Evolutionary conservation across 2,888 invertebrate species (phyloP), one percentile per base, ranked within the genome.

Genomic region (Mythimna lalbum): DNA sequence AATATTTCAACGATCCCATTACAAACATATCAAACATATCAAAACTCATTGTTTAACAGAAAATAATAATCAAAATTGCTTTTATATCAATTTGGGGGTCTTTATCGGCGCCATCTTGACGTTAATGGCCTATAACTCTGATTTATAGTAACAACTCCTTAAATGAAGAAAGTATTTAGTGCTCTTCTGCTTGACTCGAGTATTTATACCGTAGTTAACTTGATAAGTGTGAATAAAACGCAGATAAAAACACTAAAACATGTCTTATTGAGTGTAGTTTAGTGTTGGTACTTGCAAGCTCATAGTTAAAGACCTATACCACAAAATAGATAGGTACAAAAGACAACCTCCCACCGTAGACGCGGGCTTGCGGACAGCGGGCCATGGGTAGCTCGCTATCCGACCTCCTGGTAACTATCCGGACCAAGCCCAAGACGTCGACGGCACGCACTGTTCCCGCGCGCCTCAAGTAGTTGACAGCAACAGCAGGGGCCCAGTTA

Each of bases 71-170:
- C 64, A 56, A 21, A 70, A 76, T 83, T 47, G 68, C 76, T 80
- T 80, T 66, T 66, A 69, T 83, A 83, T 81, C 83, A 81, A 81
- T 81, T 81, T 80, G 62, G 64, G 69, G 52, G 61, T 55, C 14
- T 43, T 50, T 53, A 72, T 80, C 76, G 52, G 47, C 50, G 33
- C 71, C 59, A 69, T 78, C 71, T 69, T 56, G 84, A 73, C 81
- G 14, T 67, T 71, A 81, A 81, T 81, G 82, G 84, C 53, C 75
- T 73, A 59, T 73, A 76, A 73, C 60, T n/a, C 5, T 66, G 73
- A 85, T 82, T 73, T 85, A 85, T 79, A 65, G 74, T 69, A 50
- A 60, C 64, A 71, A 70, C 72, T 85, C 73, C 78, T 64, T 82
- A 67, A 73, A 73, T 71, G 27, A 72, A 69, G 59, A 56, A 47